These are phyloP conservation scores for Eudyptes chrysolophus DNA, from an alignment of 2,113 vertebrate species.

Conservation along the genomic window DNA sequence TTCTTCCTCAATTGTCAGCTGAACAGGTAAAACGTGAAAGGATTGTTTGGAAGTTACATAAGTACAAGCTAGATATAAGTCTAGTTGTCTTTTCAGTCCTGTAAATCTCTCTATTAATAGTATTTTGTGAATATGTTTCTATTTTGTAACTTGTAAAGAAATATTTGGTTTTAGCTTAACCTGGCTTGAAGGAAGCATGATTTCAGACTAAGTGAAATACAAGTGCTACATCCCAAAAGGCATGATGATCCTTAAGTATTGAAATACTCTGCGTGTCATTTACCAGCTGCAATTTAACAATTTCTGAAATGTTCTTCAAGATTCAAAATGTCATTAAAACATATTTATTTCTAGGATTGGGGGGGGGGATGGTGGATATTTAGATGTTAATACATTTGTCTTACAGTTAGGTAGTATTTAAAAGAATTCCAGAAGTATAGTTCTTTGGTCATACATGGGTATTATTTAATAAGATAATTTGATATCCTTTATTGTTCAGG, in stretches of 20 bases:
- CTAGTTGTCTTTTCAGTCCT: neutral
- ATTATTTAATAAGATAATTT: neutral
- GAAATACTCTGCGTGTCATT: neutral
- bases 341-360: neutral
- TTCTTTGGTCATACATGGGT: neutral
- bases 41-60: neutral
- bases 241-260: neutral
- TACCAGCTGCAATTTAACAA: neutral
- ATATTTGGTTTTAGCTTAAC: neutral
- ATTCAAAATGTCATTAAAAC: neutral
- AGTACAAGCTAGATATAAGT: neutral
- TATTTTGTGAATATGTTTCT: neutral
- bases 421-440: neutral
- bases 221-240: neutral
- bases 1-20: neutral
- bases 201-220: neutral
- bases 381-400: neutral
- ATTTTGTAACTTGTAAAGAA: neutral
- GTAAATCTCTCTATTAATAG: neutral
- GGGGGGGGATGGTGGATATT: neutral
- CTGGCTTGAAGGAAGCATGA: neutral
- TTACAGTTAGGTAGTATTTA: neutral
- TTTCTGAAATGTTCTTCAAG: neutral
- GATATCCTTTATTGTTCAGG: neutral
- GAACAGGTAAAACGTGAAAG: neutral